These are phyloP conservation scores for Zapus hudsonius DNA, from an alignment of 2,113 vertebrate genomes.

Conservation along the genomic window DNA sequence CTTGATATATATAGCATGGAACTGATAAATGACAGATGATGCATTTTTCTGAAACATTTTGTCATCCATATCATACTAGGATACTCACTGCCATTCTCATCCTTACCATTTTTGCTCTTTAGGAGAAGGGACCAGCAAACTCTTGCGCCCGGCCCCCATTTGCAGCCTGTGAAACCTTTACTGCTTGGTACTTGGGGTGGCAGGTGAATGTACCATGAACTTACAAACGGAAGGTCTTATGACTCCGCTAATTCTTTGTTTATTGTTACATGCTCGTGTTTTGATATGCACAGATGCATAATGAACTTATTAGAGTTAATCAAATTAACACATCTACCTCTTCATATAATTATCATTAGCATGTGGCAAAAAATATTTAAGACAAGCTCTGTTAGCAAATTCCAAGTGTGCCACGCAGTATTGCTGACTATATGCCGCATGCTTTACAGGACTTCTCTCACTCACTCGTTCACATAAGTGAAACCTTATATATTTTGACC, in stretches of 20 bases:
- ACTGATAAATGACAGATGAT: not conserved
- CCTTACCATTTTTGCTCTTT: not conserved
- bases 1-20: not conserved
- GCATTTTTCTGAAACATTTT: conserved; percentile 4
- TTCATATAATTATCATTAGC: not conserved
- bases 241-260: not conserved
- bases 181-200: not conserved
- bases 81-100: not conserved
- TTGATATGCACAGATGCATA: not conserved
- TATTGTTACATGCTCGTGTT: not conserved
- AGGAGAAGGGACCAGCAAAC: not conserved
- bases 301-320: not conserved
- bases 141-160: not conserved
- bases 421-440: not conserved
- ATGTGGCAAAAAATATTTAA: not conserved
- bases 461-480: no score
- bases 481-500: not conserved
- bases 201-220: not conserved
- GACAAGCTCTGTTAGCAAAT: not conserved
- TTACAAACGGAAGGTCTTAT: not conserved
- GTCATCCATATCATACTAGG: not conserved
- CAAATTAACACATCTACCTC: not conserved
- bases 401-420: not conserved
- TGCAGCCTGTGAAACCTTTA: not conserved
- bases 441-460: not conserved